phyloP scores from a whole-genome alignment of 2,888 invertebrate species.

The Entomobrya multifasciata region DNA sequence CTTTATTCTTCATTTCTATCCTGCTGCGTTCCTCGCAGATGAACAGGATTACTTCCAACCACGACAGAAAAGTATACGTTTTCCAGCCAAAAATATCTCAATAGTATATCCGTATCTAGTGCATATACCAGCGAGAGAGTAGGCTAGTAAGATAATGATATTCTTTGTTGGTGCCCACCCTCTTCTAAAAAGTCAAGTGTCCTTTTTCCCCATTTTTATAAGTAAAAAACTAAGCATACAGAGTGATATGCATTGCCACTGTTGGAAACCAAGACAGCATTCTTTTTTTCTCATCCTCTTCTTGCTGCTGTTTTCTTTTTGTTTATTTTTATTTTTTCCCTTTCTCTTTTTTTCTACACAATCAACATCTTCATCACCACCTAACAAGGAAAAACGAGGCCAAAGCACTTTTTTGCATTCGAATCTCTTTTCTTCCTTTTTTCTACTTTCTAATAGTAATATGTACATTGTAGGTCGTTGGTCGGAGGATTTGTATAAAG shows the following conservation, averaged over 20 bases:
- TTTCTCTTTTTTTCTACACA: constrained; percentile 8
- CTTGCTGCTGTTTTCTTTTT: background rate
- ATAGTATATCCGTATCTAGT: background rate
- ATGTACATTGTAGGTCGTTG: background rate
- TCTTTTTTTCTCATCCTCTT: background rate
- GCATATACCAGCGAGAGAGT: background rate
- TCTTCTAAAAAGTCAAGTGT: background rate
- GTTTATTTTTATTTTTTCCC: no score
- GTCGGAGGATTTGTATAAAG: background rate
- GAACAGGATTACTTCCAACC: constrained; percentile 6
- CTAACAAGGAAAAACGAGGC: constrained; percentile 15
- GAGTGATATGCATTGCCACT: background rate
- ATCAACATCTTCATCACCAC: background rate
- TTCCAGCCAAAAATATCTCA: constrained; percentile 6
- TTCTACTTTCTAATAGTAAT: background rate
- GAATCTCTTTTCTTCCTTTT: background rate
- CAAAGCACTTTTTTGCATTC: constrained; percentile 41
- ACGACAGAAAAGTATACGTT: background rate
- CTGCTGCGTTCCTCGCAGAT: constrained; percentile 57
- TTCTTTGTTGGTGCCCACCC: background rate
- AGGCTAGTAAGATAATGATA: background rate
- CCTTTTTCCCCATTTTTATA: background rate
- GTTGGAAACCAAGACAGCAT: background rate
- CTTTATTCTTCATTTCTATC: constrained; percentile 69
- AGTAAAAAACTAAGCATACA: background rate